phyloP scores from a whole-genome alignment of 2,888 invertebrate genomes.

The Eristalis intricaria region DNA sequence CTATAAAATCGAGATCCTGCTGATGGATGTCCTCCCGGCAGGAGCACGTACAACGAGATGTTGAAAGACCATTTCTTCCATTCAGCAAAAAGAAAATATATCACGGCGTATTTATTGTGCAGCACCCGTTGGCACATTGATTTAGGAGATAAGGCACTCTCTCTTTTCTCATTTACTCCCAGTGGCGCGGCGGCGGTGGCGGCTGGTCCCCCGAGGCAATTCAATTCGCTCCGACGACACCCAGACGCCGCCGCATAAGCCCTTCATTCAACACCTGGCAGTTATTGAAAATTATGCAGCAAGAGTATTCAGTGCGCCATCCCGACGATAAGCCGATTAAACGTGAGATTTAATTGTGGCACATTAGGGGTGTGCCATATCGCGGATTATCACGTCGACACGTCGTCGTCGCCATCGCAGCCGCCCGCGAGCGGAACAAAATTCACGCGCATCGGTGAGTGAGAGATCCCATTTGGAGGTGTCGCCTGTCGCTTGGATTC shows the following conservation, averaged over 20 bases:
- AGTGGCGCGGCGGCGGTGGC: no score
- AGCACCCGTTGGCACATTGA: conserved; percentile 16
- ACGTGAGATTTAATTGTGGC: conserved; percentile 47
- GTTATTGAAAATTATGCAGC: conserved; percentile 46
- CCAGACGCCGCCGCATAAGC: conserved; percentile 6
- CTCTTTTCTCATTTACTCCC: not conserved
- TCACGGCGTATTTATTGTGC: conserved; percentile 33
- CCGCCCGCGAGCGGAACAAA: not conserved
- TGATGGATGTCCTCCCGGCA: conserved; percentile 17
- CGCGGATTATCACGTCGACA: conserved; percentile 17
- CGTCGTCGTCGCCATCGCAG: not conserved
- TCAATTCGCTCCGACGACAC: not conserved
- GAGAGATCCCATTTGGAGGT: conserved; percentile 21
- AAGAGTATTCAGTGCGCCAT: not conserved
- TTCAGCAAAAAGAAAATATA: conserved; percentile 43
- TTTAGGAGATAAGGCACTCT: not conserved
- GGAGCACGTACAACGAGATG: conserved; percentile 22
- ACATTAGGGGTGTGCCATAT: conserved; percentile 17
- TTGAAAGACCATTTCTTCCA: conserved; percentile 28
- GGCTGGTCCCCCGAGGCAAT: no score
- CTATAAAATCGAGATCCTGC: conserved; percentile 34
- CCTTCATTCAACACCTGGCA: conserved; percentile 43
- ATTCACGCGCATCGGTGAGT: not conserved
- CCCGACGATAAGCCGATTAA: conserved; percentile 34
- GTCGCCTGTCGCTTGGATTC: conserved; percentile 2